A percentile compares a stretch with the other conserved stretches of the same genome.
These are phyloP conservation scores for Holothuria glaberrima DNA, from an alignment of 35 echinoderm and acorn worm species.

Conservation along the genomic window DNA sequence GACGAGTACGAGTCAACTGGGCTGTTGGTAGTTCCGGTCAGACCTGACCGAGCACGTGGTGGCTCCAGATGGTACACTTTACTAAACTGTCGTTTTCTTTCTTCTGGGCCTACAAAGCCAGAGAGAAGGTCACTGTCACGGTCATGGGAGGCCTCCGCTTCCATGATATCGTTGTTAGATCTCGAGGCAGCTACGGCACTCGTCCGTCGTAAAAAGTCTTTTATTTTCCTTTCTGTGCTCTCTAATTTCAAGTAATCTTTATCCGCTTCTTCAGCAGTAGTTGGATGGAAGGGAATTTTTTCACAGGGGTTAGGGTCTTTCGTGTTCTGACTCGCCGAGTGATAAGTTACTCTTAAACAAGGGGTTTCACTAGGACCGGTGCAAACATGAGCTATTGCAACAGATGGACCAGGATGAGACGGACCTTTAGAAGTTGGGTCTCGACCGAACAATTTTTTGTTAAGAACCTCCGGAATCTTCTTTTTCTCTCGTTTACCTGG, in stretches of 20 bases:
- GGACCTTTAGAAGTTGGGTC: neutral
- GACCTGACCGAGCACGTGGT: neutral
- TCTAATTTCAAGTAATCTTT: conserved; percentile 33
- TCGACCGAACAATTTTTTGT: neutral
- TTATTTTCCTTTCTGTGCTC: conserved; percentile 48
- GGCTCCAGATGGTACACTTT: conserved; percentile 58
- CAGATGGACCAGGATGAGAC: neutral
- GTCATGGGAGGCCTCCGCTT: neutral
- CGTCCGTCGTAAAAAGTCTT: conserved; percentile 44
- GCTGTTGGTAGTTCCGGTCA: neutral
- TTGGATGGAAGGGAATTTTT: neutral
- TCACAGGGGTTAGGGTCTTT: neutral
- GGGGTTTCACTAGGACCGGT: neutral
- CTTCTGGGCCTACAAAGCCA: conserved; percentile 45
- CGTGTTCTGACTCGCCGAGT: neutral
- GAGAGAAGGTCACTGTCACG: neutral
- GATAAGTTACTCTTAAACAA: conserved; percentile 5
- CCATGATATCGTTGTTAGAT: conserved; percentile 40
- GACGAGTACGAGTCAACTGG: neutral
- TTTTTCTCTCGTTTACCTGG: neutral
- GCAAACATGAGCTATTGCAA: neutral
- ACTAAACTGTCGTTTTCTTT: conserved; percentile 48
- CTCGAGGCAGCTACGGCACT: conserved; percentile 25
- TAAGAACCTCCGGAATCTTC: neutral
- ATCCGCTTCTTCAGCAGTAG: neutral